Percentiles rank a stretch among this genome's conserved stretches.
Evolutionary conservation across 2,797 vertebrate genomes (phyloP).

Genomic region (Taeniopygia guttata): DNA sequence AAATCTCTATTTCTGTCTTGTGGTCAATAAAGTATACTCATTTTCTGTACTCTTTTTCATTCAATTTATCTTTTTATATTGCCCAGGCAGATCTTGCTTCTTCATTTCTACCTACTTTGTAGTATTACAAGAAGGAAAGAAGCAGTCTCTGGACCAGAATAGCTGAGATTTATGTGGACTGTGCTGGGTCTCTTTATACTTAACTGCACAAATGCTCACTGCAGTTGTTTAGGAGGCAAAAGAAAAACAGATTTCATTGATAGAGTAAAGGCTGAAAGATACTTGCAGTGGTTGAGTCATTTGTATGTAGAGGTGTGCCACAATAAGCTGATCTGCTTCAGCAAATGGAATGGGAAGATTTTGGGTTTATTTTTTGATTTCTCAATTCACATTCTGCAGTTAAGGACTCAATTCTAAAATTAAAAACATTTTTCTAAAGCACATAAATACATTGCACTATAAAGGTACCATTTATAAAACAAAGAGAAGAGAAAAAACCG

Average conservation of each 20-base stretch:
- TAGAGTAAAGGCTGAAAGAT: neutral
- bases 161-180: neutral
- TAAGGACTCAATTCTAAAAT: neutral
- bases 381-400: neutral
- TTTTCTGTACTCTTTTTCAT: neutral
- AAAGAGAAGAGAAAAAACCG: neutral
- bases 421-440: neutral
- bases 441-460: neutral
- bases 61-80: neutral
- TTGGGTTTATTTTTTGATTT: neutral
- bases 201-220: neutral
- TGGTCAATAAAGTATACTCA: neutral
- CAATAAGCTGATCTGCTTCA: neutral
- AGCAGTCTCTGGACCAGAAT: neutral
- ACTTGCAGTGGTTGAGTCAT: neutral
- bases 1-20: neutral
- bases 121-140: neutral
- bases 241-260: neutral
- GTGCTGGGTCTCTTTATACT: neutral
- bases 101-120: neutral
- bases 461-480: neutral
- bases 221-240: neutral
- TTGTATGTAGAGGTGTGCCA: neutral
- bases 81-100: neutral
- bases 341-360: neutral